Conservation (phyloP, 2,888 invertebrate genomes). For the Callyntrura sp. region DNA sequence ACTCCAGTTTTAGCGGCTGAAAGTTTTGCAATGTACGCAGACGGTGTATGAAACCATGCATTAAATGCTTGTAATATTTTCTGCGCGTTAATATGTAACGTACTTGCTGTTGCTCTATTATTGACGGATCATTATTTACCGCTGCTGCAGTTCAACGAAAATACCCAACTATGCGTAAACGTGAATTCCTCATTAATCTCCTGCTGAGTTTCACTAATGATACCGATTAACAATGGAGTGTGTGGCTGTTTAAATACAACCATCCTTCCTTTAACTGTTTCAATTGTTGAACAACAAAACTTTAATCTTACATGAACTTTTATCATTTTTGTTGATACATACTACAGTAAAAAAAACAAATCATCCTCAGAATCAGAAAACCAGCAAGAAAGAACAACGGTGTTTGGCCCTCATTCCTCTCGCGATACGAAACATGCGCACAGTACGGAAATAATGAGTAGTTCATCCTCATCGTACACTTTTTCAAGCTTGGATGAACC, state of each 20-base stretch:
- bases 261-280: slow-evolving; percentile 53
- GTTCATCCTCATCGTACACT: background rate
- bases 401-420: slow-evolving; percentile 2
- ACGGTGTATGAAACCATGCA: too few species aligned
- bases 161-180: background rate
- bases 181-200: slow-evolving; percentile 74
- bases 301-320: slow-evolving; percentile 4
- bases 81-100: too few species aligned
- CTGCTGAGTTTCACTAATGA: slow-evolving; percentile 69
- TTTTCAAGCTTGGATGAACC: slow-evolving; percentile 42
- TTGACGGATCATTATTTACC: too few species aligned
- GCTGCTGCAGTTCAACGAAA: background rate
- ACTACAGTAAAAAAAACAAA: slow-evolving; percentile 27
- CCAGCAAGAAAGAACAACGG: slow-evolving; percentile 22
- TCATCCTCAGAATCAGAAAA: background rate
- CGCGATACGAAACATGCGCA: background rate
- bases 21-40: too few species aligned
- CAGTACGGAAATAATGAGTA: too few species aligned
- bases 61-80: too few species aligned
- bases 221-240: slow-evolving; percentile 75
- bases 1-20: too few species aligned
- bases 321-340: slow-evolving; percentile 23
- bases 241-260: slow-evolving; percentile 43
- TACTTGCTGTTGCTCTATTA: too few species aligned
- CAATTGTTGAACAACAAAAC: slow-evolving; percentile 44